A percentile compares a stretch with the other conserved stretches of the same genome.
Evolutionary conservation across 2,888 invertebrate genomes (phyloP).

Genomic region (Eupithecia vulgata): DNA sequence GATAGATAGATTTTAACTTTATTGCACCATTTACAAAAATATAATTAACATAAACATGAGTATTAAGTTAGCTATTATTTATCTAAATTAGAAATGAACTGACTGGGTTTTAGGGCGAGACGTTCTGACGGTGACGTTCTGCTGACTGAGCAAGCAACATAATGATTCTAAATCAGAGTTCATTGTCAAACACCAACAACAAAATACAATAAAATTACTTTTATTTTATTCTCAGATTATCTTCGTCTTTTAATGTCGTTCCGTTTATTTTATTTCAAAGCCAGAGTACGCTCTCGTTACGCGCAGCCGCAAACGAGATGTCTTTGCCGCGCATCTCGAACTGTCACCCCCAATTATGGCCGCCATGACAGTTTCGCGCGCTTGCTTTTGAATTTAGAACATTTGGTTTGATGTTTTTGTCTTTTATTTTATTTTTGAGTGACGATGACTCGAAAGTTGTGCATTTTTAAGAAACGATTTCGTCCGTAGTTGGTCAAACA

Average conservation of each 20-base stretch:
- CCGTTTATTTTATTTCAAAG: constrained; percentile 65
- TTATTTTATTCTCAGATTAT: constrained; percentile 54
- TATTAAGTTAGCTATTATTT: too few species aligned
- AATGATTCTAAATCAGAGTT: neutral
- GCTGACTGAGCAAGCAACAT: neutral
- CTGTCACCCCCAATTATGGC: constrained; percentile 81
- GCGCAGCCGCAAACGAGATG: constrained; percentile 71
- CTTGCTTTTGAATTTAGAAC: constrained; percentile 77
- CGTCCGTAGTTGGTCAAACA: too few species aligned
- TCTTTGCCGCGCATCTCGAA: constrained; percentile 64
- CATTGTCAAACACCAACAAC: constrained; percentile 20
- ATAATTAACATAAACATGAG: too few species aligned
- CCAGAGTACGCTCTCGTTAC: constrained; percentile 70
- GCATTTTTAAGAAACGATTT: neutral
- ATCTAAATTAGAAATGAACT: too few species aligned
- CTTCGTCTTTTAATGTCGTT: constrained; percentile 63
- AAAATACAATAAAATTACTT: constrained; percentile 43
- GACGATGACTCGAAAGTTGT: neutral
- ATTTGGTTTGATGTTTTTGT: constrained; percentile 56
- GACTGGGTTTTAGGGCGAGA: neutral
- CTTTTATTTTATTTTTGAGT: neutral
- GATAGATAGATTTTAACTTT: too few species aligned
- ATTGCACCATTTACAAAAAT: too few species aligned
- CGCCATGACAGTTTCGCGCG: constrained; percentile 76
- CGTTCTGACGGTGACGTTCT: neutral